Conservation (phyloP, 2,888 invertebrate genomes). For the Sarcophaga rosellei region DNA sequence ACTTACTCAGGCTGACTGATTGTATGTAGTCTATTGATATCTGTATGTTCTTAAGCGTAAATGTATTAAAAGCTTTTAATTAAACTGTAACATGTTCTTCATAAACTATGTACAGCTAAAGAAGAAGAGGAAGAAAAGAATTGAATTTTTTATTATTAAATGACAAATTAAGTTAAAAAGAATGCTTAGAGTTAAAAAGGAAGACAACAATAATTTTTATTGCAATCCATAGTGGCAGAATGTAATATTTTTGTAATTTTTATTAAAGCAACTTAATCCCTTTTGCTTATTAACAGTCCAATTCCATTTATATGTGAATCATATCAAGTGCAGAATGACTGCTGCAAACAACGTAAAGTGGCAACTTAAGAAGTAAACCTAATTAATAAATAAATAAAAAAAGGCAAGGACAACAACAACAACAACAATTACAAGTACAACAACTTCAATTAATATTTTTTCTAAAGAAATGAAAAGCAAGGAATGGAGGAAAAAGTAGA, state of each 20-base stretch:
- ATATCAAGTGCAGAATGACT: slow-evolving; percentile 9
- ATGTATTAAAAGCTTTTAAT: background rate
- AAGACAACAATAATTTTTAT: no score
- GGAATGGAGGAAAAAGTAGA: background rate
- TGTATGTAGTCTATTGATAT: background rate
- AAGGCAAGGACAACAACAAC: slow-evolving; percentile 3
- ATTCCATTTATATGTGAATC: background rate
- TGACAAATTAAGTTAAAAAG: background rate
- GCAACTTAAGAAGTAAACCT: slow-evolving; percentile 43
- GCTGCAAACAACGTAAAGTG: slow-evolving; percentile 20
- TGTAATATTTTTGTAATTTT: background rate
- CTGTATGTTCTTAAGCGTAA: background rate
- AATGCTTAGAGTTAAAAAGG: background rate
- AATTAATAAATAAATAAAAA: slow-evolving; percentile 44
- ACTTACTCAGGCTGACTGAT: background rate
- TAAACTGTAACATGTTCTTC: background rate
- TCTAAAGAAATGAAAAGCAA: background rate
- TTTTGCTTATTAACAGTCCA: background rate
- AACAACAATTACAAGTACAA: slow-evolving; percentile 25
- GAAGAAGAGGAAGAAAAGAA: background rate
- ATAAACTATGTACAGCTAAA: background rate
- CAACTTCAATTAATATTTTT: slow-evolving; percentile 19
- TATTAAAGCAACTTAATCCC: slow-evolving; percentile 8
- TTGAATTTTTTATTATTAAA: background rate
- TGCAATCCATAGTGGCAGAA: background rate